phyloP scores from a whole-genome alignment of 2,888 invertebrate species.

The Mesochorus sp. region DNA sequence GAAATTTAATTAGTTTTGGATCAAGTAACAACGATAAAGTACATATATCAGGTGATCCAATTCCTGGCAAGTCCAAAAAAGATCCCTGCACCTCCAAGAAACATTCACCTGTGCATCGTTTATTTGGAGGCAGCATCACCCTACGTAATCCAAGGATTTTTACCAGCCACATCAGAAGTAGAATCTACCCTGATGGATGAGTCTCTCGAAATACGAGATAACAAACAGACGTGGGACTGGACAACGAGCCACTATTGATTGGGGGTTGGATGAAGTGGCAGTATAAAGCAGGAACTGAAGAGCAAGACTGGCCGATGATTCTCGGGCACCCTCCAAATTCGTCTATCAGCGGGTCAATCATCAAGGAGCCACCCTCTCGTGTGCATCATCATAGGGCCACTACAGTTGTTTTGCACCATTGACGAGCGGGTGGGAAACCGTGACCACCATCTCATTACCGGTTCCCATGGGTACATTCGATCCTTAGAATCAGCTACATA shows the following conservation, averaged over 20 bases:
- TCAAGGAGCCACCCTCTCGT: conserved; percentile 50
- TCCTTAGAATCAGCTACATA: conserved; percentile 44
- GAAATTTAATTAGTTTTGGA: too few species aligned
- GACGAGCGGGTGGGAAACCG: conserved; percentile 76
- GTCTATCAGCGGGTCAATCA: conserved; percentile 44
- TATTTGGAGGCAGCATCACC: too few species aligned
- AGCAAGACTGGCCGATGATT: conserved; percentile 43
- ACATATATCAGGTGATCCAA: too few species aligned
- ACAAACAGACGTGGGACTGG: too few species aligned
- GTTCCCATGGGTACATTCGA: conserved; percentile 79
- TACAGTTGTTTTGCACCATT: conserved; percentile 40
- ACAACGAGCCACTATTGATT: not conserved
- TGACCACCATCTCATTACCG: conserved; percentile 82
- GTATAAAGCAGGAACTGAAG: conserved; percentile 38
- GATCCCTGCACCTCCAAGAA: too few species aligned
- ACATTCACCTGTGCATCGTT: too few species aligned
- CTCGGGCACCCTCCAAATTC: conserved; percentile 26
- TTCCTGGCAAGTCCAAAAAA: too few species aligned
- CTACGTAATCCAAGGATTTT: too few species aligned
- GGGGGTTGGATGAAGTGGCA: conserved; percentile 38
- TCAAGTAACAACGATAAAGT: too few species aligned
- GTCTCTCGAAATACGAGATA: too few species aligned
- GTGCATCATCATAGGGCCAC: conserved; percentile 19
- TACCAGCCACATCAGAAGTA: too few species aligned
- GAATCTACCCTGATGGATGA: too few species aligned